Base-by-base conservation (phyloP, 1,140 invertebrate genomes). In the Xylocopa sonorina region DNA sequence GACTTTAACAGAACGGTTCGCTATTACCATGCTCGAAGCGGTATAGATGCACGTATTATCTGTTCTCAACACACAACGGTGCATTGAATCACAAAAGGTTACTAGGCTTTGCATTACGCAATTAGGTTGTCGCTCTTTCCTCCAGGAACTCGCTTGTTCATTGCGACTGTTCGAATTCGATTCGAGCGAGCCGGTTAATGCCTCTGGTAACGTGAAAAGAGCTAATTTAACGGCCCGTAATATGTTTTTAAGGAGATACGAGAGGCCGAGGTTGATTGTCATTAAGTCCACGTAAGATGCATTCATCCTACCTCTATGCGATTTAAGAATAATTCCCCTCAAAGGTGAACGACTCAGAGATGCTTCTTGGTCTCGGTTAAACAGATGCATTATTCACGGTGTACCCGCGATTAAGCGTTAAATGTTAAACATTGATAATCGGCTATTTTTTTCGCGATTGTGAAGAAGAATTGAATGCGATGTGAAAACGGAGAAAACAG, bases 31-130 rank as follows among this genome's bases (percentile, higher is more conserved):
- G 66, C 78, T 74, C 55, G 62, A 88, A 87, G 83, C 72, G 71
- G 80, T 82, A 82, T 85, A 74, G 24, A 4, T 27, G 50, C 50
- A 77, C 27, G 38, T 77, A 88, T 89, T 88, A 87, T 86, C 81
- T 57, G 76, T 80, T 85, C 78, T 74, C 79, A 34, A 60, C 51
- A 51, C 58, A 84, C 64, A 55, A 55, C 64, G 68, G 48, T 82
- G 83, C 84, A 89, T 90, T 84, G 67, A 87, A 85, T 87, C 81
- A 86, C 80, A 88, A 91, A 92, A 91, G 91, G 91, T 91, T 90
- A 91, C 89, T 90, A 80, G 91, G 89, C 89, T 90, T 89, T 82
- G 34, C 74, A 78, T 91, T 92, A 86, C 84, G 86, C 82, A 87
- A 92, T 79, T 64, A 14, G 74, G 51, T 80, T 73, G 64, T 78